Percentiles rank a stretch among this genome's conserved stretches.
These are phyloP conservation scores for Xestia c-nigrum DNA, from an alignment of 2,888 invertebrate genomes.

Conservation along the genomic window DNA sequence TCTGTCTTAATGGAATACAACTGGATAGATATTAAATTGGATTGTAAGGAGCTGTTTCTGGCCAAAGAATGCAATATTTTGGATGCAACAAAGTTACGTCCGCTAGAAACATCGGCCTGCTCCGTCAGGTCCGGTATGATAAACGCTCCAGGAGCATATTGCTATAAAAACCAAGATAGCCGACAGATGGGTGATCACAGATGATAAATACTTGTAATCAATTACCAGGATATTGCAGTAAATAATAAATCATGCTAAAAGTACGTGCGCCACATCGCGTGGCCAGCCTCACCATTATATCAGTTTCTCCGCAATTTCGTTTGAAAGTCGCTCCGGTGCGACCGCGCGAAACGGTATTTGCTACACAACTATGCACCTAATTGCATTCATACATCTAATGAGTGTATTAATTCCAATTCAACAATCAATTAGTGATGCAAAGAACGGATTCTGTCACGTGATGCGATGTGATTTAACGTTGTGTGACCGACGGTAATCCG, in stretches of 20 bases:
- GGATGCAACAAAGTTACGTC: not conserved
- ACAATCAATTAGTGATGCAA: conserved; percentile 77
- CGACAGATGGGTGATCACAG: conserved; percentile 43
- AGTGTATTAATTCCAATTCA: conserved; percentile 81
- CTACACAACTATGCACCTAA: conserved; percentile 83
- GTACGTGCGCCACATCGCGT: conserved; percentile 74
- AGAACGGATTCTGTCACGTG: conserved; percentile 78
- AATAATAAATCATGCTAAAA: conserved; percentile 58
- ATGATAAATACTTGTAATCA: conserved; percentile 43
- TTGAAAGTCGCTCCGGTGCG: conserved; percentile 82
- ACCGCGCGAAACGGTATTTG: conserved; percentile 85
- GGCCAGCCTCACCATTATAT: conserved; percentile 78
- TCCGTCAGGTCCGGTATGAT: not conserved
- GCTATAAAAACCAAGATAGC: conserved; percentile 3
- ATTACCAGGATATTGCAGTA: conserved; percentile 56
- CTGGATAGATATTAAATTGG: not conserved
- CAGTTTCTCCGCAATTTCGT: conserved; percentile 85
- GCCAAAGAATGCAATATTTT: not conserved
- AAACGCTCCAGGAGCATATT: conserved; percentile 25
- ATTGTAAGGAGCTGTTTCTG: not conserved
- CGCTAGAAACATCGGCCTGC: not conserved
- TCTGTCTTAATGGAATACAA: conserved; percentile 16
- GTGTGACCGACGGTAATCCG: conserved; percentile 55
- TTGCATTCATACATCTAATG: conserved; percentile 82
- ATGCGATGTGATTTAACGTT: conserved; percentile 65